A percentile compares a stretch with the other conserved stretches of the same genome.
Conservation (phyloP, 2,113 vertebrate genomes). For the Hassar affinis region DNA sequence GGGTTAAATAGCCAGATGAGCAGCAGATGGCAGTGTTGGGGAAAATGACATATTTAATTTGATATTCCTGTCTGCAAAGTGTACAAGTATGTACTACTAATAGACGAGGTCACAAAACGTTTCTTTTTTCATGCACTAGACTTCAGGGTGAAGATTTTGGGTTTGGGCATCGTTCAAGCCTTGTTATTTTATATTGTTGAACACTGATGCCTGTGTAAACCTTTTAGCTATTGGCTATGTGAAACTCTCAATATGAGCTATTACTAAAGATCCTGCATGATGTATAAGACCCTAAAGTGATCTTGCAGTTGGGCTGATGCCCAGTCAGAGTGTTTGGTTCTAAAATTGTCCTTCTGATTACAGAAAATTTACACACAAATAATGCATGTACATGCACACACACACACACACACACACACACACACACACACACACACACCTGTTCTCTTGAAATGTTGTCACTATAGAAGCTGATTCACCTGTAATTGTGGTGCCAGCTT, state of each 20-base stretch:
- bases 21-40: conserved; percentile 48
- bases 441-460: conserved; percentile 30
- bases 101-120: neutral
- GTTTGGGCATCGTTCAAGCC: neutral
- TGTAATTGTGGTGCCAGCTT: conserved; percentile 37
- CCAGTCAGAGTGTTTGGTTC: conserved; percentile 29
- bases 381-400: conserved; percentile 4
- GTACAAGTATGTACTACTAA: neutral
- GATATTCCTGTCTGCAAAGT: neutral
- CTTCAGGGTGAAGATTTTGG: neutral
- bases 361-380: conserved; percentile 26
- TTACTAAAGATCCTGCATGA: conserved; percentile 30
- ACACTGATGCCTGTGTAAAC: neutral
- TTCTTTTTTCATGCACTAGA: neutral
- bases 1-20: neutral
- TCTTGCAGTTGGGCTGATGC: conserved; percentile 13
- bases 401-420: conserved; percentile 28
- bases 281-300: conserved; percentile 28
- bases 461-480: conserved; percentile 10
- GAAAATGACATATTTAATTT: neutral
- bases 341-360: conserved; percentile 29
- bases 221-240: neutral
- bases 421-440: conserved; percentile 27
- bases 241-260: neutral
- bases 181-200: neutral